Conservation (phyloP, 2,113 vertebrate species). For the Esox niger region DNA sequence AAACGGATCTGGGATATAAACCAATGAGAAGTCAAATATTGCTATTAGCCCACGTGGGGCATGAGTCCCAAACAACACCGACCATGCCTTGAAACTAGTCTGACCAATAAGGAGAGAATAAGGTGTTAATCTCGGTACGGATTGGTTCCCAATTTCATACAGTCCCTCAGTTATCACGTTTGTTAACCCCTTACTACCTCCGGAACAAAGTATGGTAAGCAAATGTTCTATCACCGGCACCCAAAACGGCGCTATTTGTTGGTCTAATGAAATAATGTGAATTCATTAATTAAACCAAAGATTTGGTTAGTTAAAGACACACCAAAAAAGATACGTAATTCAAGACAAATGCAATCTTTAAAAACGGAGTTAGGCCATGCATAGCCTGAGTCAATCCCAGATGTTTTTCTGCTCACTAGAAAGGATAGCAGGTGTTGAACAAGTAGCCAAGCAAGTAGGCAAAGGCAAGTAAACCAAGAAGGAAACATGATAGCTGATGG, state of each 20-base stretch:
- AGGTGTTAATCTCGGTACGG: constrained; percentile 70
- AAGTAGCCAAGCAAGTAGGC: neutral
- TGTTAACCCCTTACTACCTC: constrained; percentile 74
- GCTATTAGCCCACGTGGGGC: constrained; percentile 69
- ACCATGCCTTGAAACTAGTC: constrained; percentile 27
- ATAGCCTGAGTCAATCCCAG: too few relatives aligned
- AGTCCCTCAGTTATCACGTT: constrained; percentile 70
- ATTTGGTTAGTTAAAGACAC: constrained; percentile 30
- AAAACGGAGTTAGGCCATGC: neutral
- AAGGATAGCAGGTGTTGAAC: constrained; percentile 1
- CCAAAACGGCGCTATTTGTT: neutral
- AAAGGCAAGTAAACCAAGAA: too few relatives aligned
- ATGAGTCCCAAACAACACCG: constrained; percentile 48
- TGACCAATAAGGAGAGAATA: constrained; percentile 61
- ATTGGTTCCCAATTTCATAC: constrained; percentile 69
- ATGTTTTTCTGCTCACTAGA: neutral
- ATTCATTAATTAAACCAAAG: constrained; percentile 56
- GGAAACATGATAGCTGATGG: too few relatives aligned
- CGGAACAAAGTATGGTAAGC: neutral
- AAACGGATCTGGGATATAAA: constrained; percentile 18
- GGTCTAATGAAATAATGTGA: constrained; percentile 33
- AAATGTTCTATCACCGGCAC: neutral
- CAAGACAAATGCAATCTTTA: neutral
- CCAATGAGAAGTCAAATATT: constrained; percentile 48
- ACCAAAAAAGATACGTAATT: neutral